Conservation (phyloP, 2,888 invertebrate species). For the Cephus pygmeus region DNA sequence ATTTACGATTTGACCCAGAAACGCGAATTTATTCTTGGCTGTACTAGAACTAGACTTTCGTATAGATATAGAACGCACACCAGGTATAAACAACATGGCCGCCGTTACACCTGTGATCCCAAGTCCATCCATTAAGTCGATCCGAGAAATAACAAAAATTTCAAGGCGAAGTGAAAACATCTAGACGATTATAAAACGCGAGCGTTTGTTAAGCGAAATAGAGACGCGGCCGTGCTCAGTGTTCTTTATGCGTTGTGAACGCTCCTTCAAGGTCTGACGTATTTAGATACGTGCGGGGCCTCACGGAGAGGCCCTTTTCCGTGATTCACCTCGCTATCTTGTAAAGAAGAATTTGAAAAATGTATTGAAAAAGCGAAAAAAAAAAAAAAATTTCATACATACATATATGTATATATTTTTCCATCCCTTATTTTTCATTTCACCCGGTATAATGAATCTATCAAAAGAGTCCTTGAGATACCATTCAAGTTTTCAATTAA, state of each 20-base stretch:
- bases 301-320: not conserved
- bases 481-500: not conserved
- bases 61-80: not conserved
- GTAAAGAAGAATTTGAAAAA: not conserved
- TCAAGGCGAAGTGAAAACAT: not conserved
- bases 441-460: not conserved
- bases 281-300: not conserved
- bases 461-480: not conserved
- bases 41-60: constrained; percentile 62
- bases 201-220: not conserved
- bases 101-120: constrained; percentile 54
- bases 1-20: not conserved
- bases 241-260: not conserved
- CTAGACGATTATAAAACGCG: not conserved
- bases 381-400: not conserved
- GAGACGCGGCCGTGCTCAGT: not conserved
- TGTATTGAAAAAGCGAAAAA: not conserved
- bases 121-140: constrained; percentile 33
- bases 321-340: not conserved
- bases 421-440: not conserved
- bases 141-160: not conserved
- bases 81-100: not conserved
- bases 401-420: not conserved
- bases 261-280: not conserved
- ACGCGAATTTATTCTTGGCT: constrained; percentile 54